Evolutionary conservation across 35 echinoderm and acorn worm species (phyloP).

Genomic region (Apostichopus japonicus): DNA sequence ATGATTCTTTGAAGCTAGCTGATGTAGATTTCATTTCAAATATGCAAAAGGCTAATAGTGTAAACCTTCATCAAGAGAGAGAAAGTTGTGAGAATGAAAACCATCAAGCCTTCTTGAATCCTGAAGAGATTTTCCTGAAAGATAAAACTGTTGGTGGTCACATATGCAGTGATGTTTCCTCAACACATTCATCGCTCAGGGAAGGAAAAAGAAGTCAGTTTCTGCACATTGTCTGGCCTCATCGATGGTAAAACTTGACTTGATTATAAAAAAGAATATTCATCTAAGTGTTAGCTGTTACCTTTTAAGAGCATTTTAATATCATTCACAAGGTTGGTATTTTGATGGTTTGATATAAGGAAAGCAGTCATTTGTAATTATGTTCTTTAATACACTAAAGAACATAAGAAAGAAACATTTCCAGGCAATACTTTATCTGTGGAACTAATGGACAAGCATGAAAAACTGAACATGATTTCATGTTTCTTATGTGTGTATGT

Average conservation of each 20-base stretch:
- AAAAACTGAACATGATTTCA: too few relatives aligned
- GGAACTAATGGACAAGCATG: too few relatives aligned
- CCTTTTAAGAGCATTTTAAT: background rate
- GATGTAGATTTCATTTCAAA: background rate
- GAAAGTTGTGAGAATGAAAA: too few relatives aligned
- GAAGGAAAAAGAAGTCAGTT: background rate
- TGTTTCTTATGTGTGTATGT: too few relatives aligned
- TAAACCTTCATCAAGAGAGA: too few relatives aligned
- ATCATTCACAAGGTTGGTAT: background rate
- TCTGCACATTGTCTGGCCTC: slow-evolving; percentile 93
- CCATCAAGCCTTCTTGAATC: too few relatives aligned
- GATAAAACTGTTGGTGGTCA: too few relatives aligned
- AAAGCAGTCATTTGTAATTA: background rate
- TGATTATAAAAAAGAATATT: too few relatives aligned
- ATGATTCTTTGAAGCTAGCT: background rate
- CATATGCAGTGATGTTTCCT: background rate
- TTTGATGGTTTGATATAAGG: background rate
- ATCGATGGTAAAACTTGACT: slow-evolving; percentile 73
- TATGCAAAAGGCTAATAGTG: too few relatives aligned
- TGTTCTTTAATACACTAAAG: background rate
- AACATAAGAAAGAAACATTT: background rate
- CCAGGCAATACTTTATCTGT: too few relatives aligned
- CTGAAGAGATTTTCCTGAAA: too few relatives aligned
- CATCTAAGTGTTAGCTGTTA: too few relatives aligned
- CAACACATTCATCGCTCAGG: background rate